A percentile compares a stretch with the other conserved stretches of the same genome.
phyloP scores from a whole-genome alignment of 2,888 invertebrate species.

The Syrphus vitripennis region DNA sequence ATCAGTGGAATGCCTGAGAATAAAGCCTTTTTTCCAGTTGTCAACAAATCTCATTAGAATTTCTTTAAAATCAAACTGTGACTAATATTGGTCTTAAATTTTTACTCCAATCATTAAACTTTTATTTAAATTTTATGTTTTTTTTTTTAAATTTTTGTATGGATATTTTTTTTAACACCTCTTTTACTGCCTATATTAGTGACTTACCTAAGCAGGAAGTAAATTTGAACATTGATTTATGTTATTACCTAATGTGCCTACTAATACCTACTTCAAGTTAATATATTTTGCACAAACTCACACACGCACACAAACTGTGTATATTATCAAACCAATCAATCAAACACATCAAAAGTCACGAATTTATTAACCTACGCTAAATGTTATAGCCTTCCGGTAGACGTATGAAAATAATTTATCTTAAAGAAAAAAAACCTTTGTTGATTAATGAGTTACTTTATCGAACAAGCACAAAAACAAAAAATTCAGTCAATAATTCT shows the following conservation, averaged over 20 bases:
- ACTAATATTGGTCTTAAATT: too few relatives aligned
- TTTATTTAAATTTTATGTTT: too few relatives aligned
- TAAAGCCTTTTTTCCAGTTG: too few relatives aligned
- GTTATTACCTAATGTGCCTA: background rate
- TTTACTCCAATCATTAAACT: too few relatives aligned
- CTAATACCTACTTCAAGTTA: background rate
- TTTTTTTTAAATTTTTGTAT: too few relatives aligned
- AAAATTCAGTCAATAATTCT: background rate
- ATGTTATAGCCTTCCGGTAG: conserved; percentile 20
- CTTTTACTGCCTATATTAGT: too few relatives aligned
- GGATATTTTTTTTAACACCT: too few relatives aligned
- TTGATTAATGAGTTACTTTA: conserved; percentile 11
- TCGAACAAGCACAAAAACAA: background rate
- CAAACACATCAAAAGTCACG: conserved; percentile 15
- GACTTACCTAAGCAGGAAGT: background rate
- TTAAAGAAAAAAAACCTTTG: background rate
- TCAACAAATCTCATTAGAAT: too few relatives aligned
- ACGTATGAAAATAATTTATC: conserved; percentile 8
- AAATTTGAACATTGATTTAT: background rate
- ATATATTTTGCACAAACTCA: background rate
- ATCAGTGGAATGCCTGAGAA: too few relatives aligned
- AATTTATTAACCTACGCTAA: conserved; percentile 32
- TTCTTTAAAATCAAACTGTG: too few relatives aligned
- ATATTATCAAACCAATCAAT: conserved; percentile 11
- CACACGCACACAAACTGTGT: background rate